Evolutionary conservation across 1,140 invertebrate genomes (phyloP).

Genomic region (Drosophila trapezifrons): DNA sequence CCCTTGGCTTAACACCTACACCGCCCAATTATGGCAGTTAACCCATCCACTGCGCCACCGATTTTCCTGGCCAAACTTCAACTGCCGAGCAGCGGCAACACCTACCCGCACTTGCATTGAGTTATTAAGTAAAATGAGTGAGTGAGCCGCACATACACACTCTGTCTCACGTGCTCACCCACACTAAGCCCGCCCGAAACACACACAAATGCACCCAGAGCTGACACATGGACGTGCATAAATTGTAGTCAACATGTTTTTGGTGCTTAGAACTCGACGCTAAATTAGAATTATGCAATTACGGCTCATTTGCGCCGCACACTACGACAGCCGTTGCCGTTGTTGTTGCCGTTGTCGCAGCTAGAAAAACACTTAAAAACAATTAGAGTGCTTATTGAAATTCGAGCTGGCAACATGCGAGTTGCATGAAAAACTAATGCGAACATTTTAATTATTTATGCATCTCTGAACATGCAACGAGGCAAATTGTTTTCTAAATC

Average conservation of each 20-base stretch:
- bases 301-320: constrained; percentile 74
- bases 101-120: constrained; percentile 31
- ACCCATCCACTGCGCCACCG: constrained; percentile 2
- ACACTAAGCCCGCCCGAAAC: neutral
- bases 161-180: neutral
- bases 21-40: constrained; percentile 48
- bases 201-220: neutral
- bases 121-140: constrained; percentile 49
- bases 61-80: constrained; percentile 25
- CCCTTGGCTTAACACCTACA: constrained; percentile 10
- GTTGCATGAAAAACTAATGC: constrained; percentile 69
- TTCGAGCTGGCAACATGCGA: constrained; percentile 66
- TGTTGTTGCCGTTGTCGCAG: constrained; percentile 16
- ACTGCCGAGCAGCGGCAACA: constrained; percentile 14
- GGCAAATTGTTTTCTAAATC: constrained; percentile 70
- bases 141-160: constrained; percentile 26
- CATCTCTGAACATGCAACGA: constrained; percentile 57
- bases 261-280: constrained; percentile 70
- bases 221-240: constrained; percentile 46
- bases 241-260: constrained; percentile 71
- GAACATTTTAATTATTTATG: constrained; percentile 74
- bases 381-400: constrained; percentile 82
- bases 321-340: neutral
- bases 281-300: constrained; percentile 83
- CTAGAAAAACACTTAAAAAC: constrained; percentile 82